Evolutionary conservation across 2,888 invertebrate species (phyloP).

Genomic region (Dicranocentrus wangi): DNA sequence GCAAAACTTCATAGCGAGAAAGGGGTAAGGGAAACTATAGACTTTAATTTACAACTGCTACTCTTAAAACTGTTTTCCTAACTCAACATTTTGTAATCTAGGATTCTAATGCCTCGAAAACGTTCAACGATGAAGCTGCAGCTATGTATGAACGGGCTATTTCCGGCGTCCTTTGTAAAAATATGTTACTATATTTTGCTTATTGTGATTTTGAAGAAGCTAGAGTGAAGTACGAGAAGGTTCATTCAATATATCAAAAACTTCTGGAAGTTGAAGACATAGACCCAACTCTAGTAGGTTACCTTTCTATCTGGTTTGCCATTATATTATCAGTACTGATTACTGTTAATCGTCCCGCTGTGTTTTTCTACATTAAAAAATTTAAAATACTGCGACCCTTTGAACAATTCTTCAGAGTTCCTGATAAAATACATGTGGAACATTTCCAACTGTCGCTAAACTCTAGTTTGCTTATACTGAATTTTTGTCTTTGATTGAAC

Average conservation of each 20-base stretch:
- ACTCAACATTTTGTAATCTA: constrained; percentile 74
- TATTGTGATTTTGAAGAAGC: constrained; percentile 99
- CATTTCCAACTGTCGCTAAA: constrained; percentile 52
- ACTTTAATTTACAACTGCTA: too few species aligned
- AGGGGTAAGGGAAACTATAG: constrained; percentile 80
- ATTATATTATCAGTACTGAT: constrained; percentile 60
- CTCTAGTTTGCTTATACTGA: constrained; percentile 47
- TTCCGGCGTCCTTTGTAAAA: constrained; percentile 88
- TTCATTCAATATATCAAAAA: constrained; percentile 94
- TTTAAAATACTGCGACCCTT: constrained; percentile 57
- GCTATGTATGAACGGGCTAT: constrained; percentile 96
- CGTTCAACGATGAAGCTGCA: constrained; percentile 95
- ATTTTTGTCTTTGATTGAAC: constrained; percentile 62
- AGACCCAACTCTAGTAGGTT: constrained; percentile 92
- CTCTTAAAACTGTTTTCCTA: constrained; percentile 29
- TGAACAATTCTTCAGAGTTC: constrained; percentile 48
- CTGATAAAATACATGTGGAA: constrained; percentile 60
- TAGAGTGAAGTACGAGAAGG: constrained; percentile 95
- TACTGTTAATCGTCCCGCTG: constrained; percentile 57
- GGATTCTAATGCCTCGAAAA: constrained; percentile 94
- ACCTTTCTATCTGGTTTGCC: constrained; percentile 57
- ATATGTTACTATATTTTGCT: constrained; percentile 96
- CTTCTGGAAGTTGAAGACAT: constrained; percentile 91
- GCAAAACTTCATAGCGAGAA: constrained; percentile 95
- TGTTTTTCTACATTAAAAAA: constrained; percentile 65